These are phyloP conservation scores for Anneissia japonica DNA, from an alignment of 35 echinoderm and acorn worm species.

Conservation along the genomic window DNA sequence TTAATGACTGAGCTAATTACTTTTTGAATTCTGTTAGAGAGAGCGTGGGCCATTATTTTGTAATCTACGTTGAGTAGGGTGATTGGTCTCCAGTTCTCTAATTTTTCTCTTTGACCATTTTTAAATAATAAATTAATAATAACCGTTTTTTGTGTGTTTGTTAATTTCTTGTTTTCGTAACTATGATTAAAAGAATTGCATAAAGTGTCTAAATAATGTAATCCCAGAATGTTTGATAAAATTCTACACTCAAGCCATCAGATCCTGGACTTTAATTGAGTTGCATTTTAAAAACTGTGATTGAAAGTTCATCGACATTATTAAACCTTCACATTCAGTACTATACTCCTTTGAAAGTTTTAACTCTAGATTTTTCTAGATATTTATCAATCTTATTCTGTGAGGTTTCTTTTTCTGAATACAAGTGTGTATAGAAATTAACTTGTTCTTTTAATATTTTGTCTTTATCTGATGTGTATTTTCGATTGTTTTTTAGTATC, in stretches of 20 bases:
- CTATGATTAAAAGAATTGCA: too few species aligned
- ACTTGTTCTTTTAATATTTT: neutral
- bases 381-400: neutral
- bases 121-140: neutral
- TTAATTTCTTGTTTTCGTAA: neutral
- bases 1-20: neutral
- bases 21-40: neutral
- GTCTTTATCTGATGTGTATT: neutral
- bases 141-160: neutral
- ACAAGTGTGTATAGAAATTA: neutral
- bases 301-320: too few species aligned
- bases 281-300: too few species aligned
- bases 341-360: neutral
- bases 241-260: too few species aligned
- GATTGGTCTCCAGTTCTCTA: conserved; percentile 6
- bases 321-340: neutral
- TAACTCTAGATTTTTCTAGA: neutral
- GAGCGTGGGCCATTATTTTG: conserved; percentile 4
- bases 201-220: too few species aligned
- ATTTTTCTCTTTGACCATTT: neutral
- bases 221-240: too few species aligned
- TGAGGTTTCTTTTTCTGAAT: neutral
- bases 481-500: neutral
- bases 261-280: too few species aligned
- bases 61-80: conserved; percentile 4